Conservation (phyloP, 2,797 vertebrate genomes). For the Pangasius macronema region DNA sequence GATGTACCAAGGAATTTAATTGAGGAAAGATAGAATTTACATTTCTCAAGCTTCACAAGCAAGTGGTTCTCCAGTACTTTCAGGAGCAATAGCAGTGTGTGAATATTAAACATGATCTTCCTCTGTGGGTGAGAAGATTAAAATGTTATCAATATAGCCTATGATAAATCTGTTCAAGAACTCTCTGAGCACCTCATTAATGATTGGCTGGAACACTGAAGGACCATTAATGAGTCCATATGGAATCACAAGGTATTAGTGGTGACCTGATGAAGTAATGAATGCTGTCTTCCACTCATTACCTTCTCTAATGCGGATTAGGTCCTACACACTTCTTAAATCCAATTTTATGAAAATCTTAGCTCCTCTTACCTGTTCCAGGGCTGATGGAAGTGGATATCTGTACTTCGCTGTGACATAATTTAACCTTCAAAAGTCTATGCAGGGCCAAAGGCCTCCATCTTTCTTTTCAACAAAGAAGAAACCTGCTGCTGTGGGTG, state of each 20-base stretch:
- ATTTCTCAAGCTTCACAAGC: not conserved
- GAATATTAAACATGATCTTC: not conserved
- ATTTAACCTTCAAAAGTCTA: not conserved
- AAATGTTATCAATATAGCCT: not conserved
- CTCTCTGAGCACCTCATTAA: not conserved
- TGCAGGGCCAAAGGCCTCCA: not conserved
- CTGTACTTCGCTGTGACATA: not conserved
- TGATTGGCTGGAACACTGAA: not conserved
- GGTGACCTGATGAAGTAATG: not conserved
- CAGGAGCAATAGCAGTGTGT: not conserved
- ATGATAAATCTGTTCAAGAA: not conserved
- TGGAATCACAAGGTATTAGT: not conserved
- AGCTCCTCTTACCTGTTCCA: not conserved
- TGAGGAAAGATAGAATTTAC: not conserved
- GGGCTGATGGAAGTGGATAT: not conserved
- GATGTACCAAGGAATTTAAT: not conserved
- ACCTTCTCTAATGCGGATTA: not conserved
- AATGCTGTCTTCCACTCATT: conserved; percentile 3
- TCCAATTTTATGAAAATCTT: not conserved
- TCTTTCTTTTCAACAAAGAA: not conserved
- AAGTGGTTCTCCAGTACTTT: not conserved
- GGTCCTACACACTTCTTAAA: not conserved
- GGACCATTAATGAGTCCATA: not conserved
- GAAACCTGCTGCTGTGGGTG: not conserved
- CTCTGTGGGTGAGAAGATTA: not conserved